Evolutionary conservation across 2,797 vertebrate genomes (phyloP).

Genomic region (Rhinella marina): DNA sequence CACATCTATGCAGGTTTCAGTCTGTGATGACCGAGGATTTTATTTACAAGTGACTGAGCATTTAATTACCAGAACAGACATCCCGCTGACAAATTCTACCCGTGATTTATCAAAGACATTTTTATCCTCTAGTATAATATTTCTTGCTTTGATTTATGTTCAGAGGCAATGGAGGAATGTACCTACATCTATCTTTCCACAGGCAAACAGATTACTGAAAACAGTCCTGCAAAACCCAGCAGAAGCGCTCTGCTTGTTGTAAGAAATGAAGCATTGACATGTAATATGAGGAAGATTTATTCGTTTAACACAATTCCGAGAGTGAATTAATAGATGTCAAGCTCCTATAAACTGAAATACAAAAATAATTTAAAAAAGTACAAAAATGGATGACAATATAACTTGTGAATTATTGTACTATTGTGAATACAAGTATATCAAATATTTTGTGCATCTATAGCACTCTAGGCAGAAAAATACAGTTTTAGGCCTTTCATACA

Average conservation of each 20-base stretch:
- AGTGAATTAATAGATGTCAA: background rate
- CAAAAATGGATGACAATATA: background rate
- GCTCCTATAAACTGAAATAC: background rate
- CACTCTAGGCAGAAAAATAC: no score
- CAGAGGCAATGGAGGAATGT: background rate
- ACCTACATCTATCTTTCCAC: constrained; percentile 14
- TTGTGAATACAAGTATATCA: no score
- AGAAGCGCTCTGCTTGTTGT: background rate
- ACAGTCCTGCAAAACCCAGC: background rate
- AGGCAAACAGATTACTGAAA: constrained; percentile 9
- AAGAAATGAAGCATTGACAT: constrained; percentile 9
- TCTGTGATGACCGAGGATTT: background rate
- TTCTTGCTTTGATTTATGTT: constrained; percentile 32
- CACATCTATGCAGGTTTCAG: background rate
- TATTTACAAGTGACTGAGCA: constrained; percentile 22
- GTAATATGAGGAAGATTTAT: constrained; percentile 20
- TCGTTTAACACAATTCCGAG: background rate
- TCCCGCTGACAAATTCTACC: constrained; percentile 8
- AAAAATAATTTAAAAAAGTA: background rate
- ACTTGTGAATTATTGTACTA: background rate
- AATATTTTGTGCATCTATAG: no score
- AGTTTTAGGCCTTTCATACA: no score
- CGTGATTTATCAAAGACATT: constrained; percentile 21
- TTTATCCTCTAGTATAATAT: constrained; percentile 19
- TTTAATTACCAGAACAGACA: constrained; percentile 35